Base-by-base conservation (phyloP, 2,113 vertebrate species). In the Oryzias javanicus region DNA sequence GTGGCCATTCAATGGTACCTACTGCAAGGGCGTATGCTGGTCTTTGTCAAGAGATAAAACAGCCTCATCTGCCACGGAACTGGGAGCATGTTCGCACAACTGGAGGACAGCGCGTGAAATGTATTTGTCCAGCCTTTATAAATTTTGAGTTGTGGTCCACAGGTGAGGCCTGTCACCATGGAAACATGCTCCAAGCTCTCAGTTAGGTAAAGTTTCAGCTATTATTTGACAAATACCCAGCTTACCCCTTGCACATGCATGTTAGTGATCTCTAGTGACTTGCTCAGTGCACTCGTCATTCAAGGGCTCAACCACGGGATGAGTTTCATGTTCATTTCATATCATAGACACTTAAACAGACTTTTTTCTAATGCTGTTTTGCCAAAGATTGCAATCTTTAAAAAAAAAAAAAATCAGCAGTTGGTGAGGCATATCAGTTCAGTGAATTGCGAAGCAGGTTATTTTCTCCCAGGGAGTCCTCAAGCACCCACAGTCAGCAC, bases 1-100 rank as follows among this genome's bases (percentile, higher is more conserved):
- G 86, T 91, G 89, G 84, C 90, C 91, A 92, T 91, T 90, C 90
- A 89, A 90, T 89, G 88, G 80, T 88, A 80, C 86, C 79, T 89
- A 88, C 84, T 88, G 86, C 85, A 91, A 90, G 86, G 86, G 86
- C 59, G 66, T 75, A 76, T 53, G 81, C 86, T 89, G 88, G 86
- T 76, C 70, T 86, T 91, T 89, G 89, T 88, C 89, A 89, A 81
- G 59, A 67, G 58, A 70, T 62, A 67, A 79, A 70, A 77, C 67
- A 72, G 71, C 79, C 84, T 88, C 54, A 71, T 72, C 74, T 60
- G 59, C 40, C 29, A n/a, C 61, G 44, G 65, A 87, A 46, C 79
- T 83, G 42, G 22, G 77, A 85, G 72, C 75, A 47, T 50, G 79
- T 78, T 83, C 82, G 61, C 72, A 81, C 81, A 40, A 18, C 42